These are phyloP conservation scores for Lasioglossum morio DNA, from an alignment of 2,888 invertebrate genomes.

Conservation along the genomic window DNA sequence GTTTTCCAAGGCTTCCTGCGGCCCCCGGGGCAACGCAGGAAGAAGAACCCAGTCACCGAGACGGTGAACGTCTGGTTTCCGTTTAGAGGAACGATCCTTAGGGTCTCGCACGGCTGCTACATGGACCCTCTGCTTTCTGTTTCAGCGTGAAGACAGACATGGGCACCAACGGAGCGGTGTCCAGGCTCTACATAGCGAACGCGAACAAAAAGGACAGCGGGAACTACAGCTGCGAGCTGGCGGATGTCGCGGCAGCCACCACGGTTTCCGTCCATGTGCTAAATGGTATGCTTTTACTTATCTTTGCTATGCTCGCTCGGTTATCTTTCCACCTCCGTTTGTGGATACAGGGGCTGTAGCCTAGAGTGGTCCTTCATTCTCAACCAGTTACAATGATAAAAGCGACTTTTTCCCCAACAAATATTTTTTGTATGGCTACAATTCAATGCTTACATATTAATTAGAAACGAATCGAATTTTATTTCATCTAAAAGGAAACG, in stretches of 20 bases:
- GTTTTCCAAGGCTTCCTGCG: slow-evolving; percentile 6
- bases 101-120: slow-evolving; percentile 5
- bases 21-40: neutral
- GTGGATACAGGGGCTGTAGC: too few relatives aligned
- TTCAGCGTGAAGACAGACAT: slow-evolving; percentile 92
- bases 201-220: slow-evolving; percentile 92
- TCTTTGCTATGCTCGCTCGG: neutral
- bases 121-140: slow-evolving; percentile 72
- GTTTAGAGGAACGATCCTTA: slow-evolving; percentile 9
- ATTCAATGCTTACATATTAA: too few relatives aligned
- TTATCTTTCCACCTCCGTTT: neutral
- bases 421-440: too few relatives aligned
- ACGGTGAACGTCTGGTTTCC: slow-evolving; percentile 33
- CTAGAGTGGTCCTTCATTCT: too few relatives aligned
- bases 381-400: too few relatives aligned
- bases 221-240: slow-evolving; percentile 91
- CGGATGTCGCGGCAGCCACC: slow-evolving; percentile 89
- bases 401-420: too few relatives aligned
- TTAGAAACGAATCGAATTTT: too few relatives aligned
- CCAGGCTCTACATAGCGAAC: slow-evolving; percentile 92
- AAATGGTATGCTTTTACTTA: slow-evolving; percentile 87
- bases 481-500: too few relatives aligned
- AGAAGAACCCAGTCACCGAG: slow-evolving; percentile 17
- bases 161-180: slow-evolving; percentile 89
- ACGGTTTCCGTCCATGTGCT: slow-evolving; percentile 91